A percentile compares a stretch with the other conserved stretches of the same genome.
phyloP scores from a whole-genome alignment of 2,113 vertebrate species.

The Theristicus caerulescens region DNA sequence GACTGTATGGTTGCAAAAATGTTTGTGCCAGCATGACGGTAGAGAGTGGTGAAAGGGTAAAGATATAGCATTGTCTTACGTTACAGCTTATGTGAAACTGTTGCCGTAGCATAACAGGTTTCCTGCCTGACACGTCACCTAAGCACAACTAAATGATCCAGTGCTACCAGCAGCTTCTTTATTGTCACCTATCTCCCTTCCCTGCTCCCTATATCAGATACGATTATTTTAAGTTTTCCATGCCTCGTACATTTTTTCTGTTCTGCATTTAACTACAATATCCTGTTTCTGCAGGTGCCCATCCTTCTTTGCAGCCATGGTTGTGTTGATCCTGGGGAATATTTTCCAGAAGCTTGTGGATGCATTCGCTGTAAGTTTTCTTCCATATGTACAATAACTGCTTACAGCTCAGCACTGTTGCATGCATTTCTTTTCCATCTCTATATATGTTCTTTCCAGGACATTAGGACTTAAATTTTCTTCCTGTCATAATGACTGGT shows the following conservation, averaged over 20 bases:
- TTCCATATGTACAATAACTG: neutral
- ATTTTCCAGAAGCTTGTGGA: slow-evolving; percentile 13
- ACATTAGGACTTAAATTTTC: neutral
- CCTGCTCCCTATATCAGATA: rapidly evolving
- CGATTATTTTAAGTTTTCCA: neutral
- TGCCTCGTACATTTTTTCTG: neutral
- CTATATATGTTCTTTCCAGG: neutral
- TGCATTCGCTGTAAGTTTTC: neutral
- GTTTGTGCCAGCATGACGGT: neutral
- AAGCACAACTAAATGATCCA: neutral
- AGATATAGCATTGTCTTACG: rapidly evolving
- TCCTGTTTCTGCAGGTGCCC: slow-evolving; percentile 57
- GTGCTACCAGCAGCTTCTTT: neutral
- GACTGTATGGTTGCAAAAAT: neutral
- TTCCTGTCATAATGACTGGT: neutral
- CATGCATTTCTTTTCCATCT: neutral
- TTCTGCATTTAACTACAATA: slow-evolving; percentile 21
- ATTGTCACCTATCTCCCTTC: neutral
- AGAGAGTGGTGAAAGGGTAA: neutral
- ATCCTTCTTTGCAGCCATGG: neutral
- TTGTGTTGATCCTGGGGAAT: neutral
- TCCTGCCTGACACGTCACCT: neutral
- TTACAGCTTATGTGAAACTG: neutral
- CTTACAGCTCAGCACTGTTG: neutral
- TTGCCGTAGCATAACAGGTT: neutral